phyloP scores from a whole-genome alignment of 2,888 invertebrate genomes.

The Hedya salicella region DNA sequence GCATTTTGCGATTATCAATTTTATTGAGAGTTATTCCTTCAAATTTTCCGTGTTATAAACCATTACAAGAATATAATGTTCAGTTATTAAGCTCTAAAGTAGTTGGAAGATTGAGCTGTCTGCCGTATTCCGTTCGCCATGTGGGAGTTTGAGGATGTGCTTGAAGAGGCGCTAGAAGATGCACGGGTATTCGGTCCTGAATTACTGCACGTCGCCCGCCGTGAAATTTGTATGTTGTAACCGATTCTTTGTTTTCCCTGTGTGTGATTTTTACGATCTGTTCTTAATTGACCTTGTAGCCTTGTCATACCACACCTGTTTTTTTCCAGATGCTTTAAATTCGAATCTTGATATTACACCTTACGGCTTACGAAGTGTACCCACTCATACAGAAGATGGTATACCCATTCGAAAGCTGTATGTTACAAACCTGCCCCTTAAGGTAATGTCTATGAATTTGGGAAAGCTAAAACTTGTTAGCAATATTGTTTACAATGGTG shows the following conservation, averaged over 20 bases:
- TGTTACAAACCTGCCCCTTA: slow-evolving; percentile 83
- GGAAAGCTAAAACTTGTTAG: neutral
- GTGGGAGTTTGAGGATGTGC: slow-evolving; percentile 64
- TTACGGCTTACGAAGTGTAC: slow-evolving; percentile 65
- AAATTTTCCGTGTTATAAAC: slow-evolving; percentile 68
- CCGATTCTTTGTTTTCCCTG: slow-evolving; percentile 36
- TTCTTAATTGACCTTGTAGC: neutral
- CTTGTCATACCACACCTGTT: slow-evolving; percentile 17
- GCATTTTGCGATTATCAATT: slow-evolving; percentile 64
- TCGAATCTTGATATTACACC: slow-evolving; percentile 62
- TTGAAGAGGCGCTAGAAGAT: slow-evolving; percentile 61
- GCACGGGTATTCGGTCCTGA: slow-evolving; percentile 68
- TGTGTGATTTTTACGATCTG: neutral
- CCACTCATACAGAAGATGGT: slow-evolving; percentile 84
- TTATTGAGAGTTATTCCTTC: slow-evolving; percentile 69
- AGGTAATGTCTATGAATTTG: slow-evolving; percentile 65
- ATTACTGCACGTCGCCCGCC: slow-evolving; percentile 69
- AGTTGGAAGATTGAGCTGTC: slow-evolving; percentile 50
- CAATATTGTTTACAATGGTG: neutral
- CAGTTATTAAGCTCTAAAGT: slow-evolving; percentile 52
- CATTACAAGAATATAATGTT: slow-evolving; percentile 58
- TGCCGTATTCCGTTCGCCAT: slow-evolving; percentile 60
- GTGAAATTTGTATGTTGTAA: slow-evolving; percentile 66
- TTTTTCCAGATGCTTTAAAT: slow-evolving; percentile 65
- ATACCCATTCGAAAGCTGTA: slow-evolving; percentile 86